These are phyloP conservation scores for Hippocampus comes DNA, from an alignment of 2,113 vertebrate species.

Conservation along the genomic window DNA sequence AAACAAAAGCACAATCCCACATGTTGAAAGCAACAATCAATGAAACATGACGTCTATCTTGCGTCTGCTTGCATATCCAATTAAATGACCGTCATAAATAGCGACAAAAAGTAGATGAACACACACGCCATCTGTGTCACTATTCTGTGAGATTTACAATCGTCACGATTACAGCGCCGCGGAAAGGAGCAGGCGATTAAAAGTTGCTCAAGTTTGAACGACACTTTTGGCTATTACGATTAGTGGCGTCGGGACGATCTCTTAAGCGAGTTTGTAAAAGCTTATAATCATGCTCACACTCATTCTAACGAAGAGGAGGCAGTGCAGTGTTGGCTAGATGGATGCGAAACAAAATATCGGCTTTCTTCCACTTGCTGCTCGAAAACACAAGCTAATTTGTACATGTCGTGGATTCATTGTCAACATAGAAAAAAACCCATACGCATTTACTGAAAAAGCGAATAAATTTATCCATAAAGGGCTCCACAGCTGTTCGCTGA, in stretches of 20 bases:
- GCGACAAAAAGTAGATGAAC: not conserved
- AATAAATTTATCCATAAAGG: too few relatives aligned
- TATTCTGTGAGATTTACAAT: too few relatives aligned
- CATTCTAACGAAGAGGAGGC: too few relatives aligned
- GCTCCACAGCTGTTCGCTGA: too few relatives aligned
- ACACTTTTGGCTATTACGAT: not conserved
- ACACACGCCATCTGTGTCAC: not conserved
- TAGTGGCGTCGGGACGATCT: not conserved
- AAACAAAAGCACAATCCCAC: not conserved
- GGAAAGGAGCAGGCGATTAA: not conserved
- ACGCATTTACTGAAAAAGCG: too few relatives aligned
- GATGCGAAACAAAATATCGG: too few relatives aligned
- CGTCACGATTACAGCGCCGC: not conserved
- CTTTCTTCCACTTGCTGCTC: too few relatives aligned
- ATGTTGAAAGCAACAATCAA: not conserved
- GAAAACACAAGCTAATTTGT: too few relatives aligned
- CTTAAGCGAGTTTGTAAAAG: not conserved
- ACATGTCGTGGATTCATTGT: too few relatives aligned
- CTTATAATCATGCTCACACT: slow-evolving; percentile 64
- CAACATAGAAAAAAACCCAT: too few relatives aligned
- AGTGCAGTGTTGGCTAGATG: too few relatives aligned
- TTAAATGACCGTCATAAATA: not conserved
- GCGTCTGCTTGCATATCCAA: not conserved
- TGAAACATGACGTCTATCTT: not conserved
- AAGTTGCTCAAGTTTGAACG: not conserved